These are phyloP conservation scores for Microcaecilia unicolor DNA, from an alignment of 2,797 vertebrate genomes.

Conservation along the genomic window DNA sequence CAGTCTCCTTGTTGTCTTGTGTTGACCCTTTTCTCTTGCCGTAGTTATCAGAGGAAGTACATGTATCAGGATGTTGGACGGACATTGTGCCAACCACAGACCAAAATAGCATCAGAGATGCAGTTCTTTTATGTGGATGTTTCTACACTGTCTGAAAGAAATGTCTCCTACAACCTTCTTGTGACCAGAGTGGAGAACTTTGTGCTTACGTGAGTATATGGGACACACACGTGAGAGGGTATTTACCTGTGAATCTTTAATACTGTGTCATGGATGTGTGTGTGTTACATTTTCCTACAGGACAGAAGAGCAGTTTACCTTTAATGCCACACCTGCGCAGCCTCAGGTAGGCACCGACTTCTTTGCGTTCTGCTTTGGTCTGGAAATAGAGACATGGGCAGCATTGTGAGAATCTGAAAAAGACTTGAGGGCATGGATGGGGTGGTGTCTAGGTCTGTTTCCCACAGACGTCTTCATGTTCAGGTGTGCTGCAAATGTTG, in stretches of 20 bases:
- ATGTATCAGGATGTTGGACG: conserved; percentile 83
- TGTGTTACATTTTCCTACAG: conserved; percentile 39
- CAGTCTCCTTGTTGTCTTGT: neutral
- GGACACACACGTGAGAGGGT: neutral
- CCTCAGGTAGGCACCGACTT: too few species aligned
- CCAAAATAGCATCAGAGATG: conserved; percentile 66
- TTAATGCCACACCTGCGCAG: conserved; percentile 88
- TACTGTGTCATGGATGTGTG: too few species aligned
- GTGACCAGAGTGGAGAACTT: conserved; percentile 86
- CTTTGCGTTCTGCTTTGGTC: too few species aligned
- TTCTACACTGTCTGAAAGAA: conserved; percentile 73
- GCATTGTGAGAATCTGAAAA: too few species aligned
- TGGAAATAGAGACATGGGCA: too few species aligned
- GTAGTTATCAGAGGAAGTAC: conserved; percentile 88
- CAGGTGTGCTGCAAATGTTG: too few species aligned
- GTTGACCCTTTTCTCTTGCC: neutral
- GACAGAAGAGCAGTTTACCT: conserved; percentile 74
- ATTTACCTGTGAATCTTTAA: too few species aligned
- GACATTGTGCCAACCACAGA: conserved; percentile 85
- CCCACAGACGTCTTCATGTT: too few species aligned
- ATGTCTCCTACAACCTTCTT: conserved; percentile 73
- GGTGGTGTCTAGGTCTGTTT: too few species aligned
- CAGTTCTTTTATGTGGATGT: conserved; percentile 91
- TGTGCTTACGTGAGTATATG: conserved; percentile 70
- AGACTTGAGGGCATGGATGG: too few species aligned